Percentiles rank a stretch among this genome's conserved stretches.
These are phyloP conservation scores for Temnothorax longispinosus DNA, from an alignment of 1,140 invertebrate species.

Conservation along the genomic window DNA sequence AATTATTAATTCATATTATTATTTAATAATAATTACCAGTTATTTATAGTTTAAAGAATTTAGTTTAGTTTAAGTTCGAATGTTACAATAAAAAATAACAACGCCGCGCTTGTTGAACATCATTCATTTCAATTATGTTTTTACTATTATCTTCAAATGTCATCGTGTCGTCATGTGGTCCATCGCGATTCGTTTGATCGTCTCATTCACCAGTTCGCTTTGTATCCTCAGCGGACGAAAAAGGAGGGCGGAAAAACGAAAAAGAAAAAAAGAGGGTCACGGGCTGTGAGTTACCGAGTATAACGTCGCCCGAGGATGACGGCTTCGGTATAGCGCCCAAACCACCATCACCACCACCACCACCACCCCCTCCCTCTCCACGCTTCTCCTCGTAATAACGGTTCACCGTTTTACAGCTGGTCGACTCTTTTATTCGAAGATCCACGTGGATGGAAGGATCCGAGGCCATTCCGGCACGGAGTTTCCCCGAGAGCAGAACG, in stretches of 20 bases:
- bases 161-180: no score
- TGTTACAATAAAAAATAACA: not conserved
- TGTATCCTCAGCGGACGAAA: not conserved
- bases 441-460: constrained; percentile 71
- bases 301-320: constrained; percentile 52
- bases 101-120: not conserved
- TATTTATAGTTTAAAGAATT: not conserved
- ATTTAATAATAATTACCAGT: not conserved
- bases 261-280: constrained; percentile 15
- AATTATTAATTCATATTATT: not conserved
- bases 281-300: constrained; percentile 50
- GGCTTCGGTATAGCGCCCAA: constrained; percentile 43
- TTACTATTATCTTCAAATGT: not conserved
- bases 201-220: not conserved
- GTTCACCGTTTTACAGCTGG: constrained; percentile 73
- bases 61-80: not conserved
- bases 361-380: not conserved
- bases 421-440: constrained; percentile 71
- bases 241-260: not conserved
- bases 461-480: constrained; percentile 63
- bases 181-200: constrained; percentile 23
- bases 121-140: not conserved
- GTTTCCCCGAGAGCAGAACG: constrained; percentile 51
- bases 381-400: constrained; percentile 72
- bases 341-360: not conserved